Base-by-base conservation (phyloP, 2,797 vertebrate genomes). In the Acipenser oxyrinchus region DNA sequence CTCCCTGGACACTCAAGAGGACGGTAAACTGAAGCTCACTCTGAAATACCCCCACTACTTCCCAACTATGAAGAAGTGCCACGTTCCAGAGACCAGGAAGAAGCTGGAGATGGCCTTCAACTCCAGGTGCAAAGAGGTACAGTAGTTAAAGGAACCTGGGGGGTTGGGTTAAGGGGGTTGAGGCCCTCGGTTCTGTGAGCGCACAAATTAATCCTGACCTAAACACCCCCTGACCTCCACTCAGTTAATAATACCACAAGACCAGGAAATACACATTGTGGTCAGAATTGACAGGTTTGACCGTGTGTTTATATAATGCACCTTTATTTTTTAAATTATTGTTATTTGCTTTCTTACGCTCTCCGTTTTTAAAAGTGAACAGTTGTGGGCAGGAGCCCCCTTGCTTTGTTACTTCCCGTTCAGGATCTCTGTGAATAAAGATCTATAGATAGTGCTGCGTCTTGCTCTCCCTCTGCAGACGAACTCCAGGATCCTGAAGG, bases 21-120 rank as follows among this genome's bases (percentile, higher is more conserved):
- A 84, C 0, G 93, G 90, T 12, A 89, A 85, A 65, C 80, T 98
- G 69, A 97, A 97, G 73, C 89, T 99, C 63, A 98, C 95, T 0
- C 81, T 99, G 48, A 98, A 98, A 73, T 99, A 99, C 77, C 96
- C 96, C 0, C 96, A 99, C 72, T 98, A 98, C 74, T 99, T 99
- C 72, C 95, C 96, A 2, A 88, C 97, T 70, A 91, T 98, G 85
- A 99, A 98, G 86, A 99, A 98, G 58, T 99, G 96, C 76, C 87
- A 89, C 0, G 84, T 97, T 67, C 93, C 95, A 0, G 94, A 98
- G 71, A 98, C 95, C 0, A 84, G 96, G 62, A 83, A 76, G 75
- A 91, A 85, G 73, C 82, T 98, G 84, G 96, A 99, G 75, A 87
- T 88, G 50, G 93, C 94, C 71, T 99, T 99, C 83, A 97, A 97